Base-by-base conservation (phyloP, 1,140 invertebrate species). In the Trichoplusia ni region DNA sequence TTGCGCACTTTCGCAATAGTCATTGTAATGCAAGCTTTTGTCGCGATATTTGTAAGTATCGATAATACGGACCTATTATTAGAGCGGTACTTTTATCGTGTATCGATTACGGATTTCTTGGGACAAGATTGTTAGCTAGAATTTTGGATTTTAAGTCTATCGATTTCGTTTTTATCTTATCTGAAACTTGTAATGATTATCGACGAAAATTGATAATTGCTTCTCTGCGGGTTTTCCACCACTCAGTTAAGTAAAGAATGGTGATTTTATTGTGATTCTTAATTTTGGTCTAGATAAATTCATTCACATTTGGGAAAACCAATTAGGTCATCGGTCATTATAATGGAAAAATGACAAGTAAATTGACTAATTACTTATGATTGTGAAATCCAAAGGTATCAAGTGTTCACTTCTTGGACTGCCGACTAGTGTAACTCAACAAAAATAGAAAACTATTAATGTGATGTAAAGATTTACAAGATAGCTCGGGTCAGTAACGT, bases 1-100 rank as follows among this genome's bases (percentile, higher is more conserved):
- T 71, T 63, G 59, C 47, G 61, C 63, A 76, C 79, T 82, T 79
- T 72, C 68, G 65, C 54, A 63, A 71, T 68, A 61, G 35, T 40
- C 54, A 73, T 71, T 76, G 72, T 71, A 44, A 54, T 49, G 25
- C 46, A 60, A 67, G 64, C 66, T 74, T 71, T 72, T 70, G 70
- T 73, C 61, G 61, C 63, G 40, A 67, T 40, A 69, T 69, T 75
- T 75, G 63, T 69, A 64, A 53, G 54, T 63, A 61, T 46, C 59
- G 63, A 69, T 67, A 73, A 64, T 53, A 46, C 56, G 25, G 38
- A 35, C 47, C 49, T 69, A 62, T 62, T 59, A 49, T 47, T 27
- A 21, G 7, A 35, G 19, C 49, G 37, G 31, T 31, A 53, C 21
- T 18, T 49, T 51, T 46, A 66, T 65, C n/a, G 14, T 46, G 56